A percentile compares a stretch with the other conserved stretches of the same genome.
Evolutionary conservation across 2,888 invertebrate species (phyloP).

Genomic region (Oscheius sp.): DNA sequence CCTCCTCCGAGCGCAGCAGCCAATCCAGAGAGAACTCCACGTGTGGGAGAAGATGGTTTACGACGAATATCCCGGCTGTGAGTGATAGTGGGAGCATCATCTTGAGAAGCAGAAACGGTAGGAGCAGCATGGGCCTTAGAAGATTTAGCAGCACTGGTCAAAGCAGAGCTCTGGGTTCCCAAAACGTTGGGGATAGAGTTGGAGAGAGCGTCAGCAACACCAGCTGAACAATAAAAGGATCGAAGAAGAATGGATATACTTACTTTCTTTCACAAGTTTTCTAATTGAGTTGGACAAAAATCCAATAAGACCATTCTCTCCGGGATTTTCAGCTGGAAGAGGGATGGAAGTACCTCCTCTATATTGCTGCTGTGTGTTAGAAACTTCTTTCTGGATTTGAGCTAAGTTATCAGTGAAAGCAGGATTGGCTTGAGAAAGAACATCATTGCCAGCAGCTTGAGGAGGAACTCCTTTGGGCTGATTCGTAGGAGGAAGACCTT

Average conservation of each 20-base stretch:
- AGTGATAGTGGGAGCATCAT: constrained; percentile 37
- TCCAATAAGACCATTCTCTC: constrained; percentile 69
- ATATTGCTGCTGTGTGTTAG: constrained; percentile 60
- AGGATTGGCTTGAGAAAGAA: constrained; percentile 68
- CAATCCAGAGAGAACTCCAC: constrained; percentile 77
- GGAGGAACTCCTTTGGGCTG: constrained; percentile 52
- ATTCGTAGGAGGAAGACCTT: constrained; percentile 60
- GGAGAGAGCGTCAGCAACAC: constrained; percentile 68
- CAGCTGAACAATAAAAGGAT: constrained; percentile 57
- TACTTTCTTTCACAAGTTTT: constrained; percentile 69
- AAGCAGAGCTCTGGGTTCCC: constrained; percentile 42
- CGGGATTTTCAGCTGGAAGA: constrained; percentile 68
- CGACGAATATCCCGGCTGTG: constrained; percentile 60
- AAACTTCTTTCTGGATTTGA: constrained; percentile 58
- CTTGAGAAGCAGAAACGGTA: constrained; percentile 36
- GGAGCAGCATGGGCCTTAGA: constrained; percentile 36
- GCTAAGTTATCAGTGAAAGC: constrained; percentile 65
- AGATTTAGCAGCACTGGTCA: constrained; percentile 40
- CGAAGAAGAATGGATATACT: constrained; percentile 23
- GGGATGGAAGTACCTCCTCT: constrained; percentile 53
- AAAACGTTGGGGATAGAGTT: constrained; percentile 66
- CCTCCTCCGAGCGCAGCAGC: constrained; percentile 79
- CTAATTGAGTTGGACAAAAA: constrained; percentile 67
- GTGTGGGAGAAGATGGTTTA: constrained; percentile 64
- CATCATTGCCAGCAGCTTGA: constrained; percentile 42